These are phyloP conservation scores for Paralichthys olivaceus DNA, from an alignment of 2,113 vertebrate species.

Conservation along the genomic window DNA sequence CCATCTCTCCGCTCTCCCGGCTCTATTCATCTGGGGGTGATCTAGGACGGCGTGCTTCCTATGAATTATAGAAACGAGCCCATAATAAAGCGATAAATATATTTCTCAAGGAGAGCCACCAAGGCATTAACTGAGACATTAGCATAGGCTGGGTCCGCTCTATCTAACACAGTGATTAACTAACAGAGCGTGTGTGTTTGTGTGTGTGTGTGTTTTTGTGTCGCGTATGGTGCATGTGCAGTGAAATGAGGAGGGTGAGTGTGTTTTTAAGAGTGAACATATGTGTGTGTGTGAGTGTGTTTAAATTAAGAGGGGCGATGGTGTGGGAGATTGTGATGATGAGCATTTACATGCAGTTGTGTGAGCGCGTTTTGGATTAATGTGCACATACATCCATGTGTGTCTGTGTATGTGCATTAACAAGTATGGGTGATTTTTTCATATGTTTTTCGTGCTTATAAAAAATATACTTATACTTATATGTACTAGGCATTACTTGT, in stretches of 20 bases:
- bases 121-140: slow-evolving; percentile 72
- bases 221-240: not conserved
- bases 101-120: slow-evolving; percentile 70
- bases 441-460: not conserved
- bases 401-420: not conserved
- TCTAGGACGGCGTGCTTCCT: slow-evolving; percentile 44
- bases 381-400: not conserved
- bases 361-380: slow-evolving; percentile 6
- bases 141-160: slow-evolving; percentile 64
- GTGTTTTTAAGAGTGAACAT: not conserved
- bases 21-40: slow-evolving; percentile 71
- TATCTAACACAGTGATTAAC: slow-evolving; percentile 64
- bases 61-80: slow-evolving; percentile 73
- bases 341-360: not conserved
- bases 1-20: slow-evolving; percentile 36
- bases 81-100: slow-evolving; percentile 76
- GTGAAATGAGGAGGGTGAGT: not conserved
- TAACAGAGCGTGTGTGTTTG: slow-evolving; percentile 54
- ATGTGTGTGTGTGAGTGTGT: not conserved
- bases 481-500: not conserved
- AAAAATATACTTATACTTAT: not conserved
- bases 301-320: slow-evolving; percentile 4
- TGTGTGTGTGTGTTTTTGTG: slow-evolving; percentile 54
- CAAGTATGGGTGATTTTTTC: not conserved
- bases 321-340: not conserved